Evolutionary conservation across 2,888 invertebrate genomes (phyloP), one percentile per base, ranked within the genome.

Genomic region (Chrysolina americana): DNA sequence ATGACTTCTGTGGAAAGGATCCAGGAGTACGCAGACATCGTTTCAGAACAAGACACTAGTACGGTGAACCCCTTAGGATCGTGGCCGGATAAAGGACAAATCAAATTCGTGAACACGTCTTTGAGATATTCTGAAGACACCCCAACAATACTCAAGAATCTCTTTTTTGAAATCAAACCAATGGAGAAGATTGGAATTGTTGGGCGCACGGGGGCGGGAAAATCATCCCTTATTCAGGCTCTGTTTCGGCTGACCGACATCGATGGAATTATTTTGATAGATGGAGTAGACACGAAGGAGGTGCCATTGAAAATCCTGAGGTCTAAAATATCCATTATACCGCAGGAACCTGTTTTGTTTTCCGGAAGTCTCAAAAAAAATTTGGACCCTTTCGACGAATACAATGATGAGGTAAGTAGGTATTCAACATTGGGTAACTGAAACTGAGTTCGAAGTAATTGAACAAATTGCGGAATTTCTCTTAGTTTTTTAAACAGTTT

Each of bases 1-100:
- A 95, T 96, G 95, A 96, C 95, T 6, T 94, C 95, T 9, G 97
- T 98, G 0, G 98, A 98, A 87, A 91, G 97, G 86, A 90, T 94
- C 1, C 80, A 95, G 13, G 96, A 96, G 82, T 97, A 97, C 85
- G 91, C 92, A 0, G 90, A 92, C 64, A 89, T 96, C 41, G 91
- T 92, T 41, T 90, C 92, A 0, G 95, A 95, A 84, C 94, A 94
- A n/a, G 91, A 80, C 47, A 36, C 59, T 0, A 19, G 56, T 0
- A 90, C 90, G 23, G 92, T 92, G 83, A 91, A 92, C 81, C 93
- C 94, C 50, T 91, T 91, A 15, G 89, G 90, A n/a, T 89, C 90
- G 0, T 96, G 96, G 96, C 96, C 96, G 0, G 89, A 90, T 44
- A 85, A 90, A 28, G 96, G 95, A 1, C 90, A 89, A 77, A 88